These are phyloP conservation scores for Acromyrmex heyeri DNA, from an alignment of 1,140 invertebrate genomes.

Conservation along the genomic window DNA sequence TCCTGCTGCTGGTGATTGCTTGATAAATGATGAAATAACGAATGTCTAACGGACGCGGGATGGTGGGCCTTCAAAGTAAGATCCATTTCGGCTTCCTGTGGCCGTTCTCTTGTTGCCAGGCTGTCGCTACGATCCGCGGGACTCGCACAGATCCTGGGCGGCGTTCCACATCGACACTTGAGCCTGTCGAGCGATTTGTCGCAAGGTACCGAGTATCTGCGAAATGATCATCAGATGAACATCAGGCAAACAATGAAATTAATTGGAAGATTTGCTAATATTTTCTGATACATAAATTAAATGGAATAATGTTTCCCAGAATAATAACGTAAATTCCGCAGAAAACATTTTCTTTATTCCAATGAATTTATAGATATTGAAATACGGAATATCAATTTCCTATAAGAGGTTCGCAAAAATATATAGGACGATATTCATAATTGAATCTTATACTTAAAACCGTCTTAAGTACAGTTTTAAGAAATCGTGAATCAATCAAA, in stretches of 20 bases:
- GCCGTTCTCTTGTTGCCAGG: constrained; percentile 78
- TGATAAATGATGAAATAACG: constrained; percentile 81
- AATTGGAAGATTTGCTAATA: background rate
- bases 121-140: constrained; percentile 77
- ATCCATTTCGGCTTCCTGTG: constrained; percentile 85
- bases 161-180: constrained; percentile 83
- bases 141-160: constrained; percentile 80
- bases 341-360: background rate
- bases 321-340: background rate
- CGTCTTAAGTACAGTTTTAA: too few relatives aligned
- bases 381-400: background rate
- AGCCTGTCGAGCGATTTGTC: constrained; percentile 84
- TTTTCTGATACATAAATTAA: background rate
- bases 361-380: background rate
- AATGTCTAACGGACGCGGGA: constrained; percentile 69
- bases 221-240: constrained; percentile 8
- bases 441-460: too few relatives aligned
- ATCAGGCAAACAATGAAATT: background rate
- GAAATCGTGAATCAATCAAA: too few relatives aligned
- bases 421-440: too few relatives aligned
- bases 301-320: background rate
- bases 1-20: constrained; percentile 78
- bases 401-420: too few relatives aligned
- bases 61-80: constrained; percentile 83
- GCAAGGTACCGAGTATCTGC: constrained; percentile 81